Base-by-base conservation (phyloP, 2,888 invertebrate genomes). In the Agrotis puta region DNA sequence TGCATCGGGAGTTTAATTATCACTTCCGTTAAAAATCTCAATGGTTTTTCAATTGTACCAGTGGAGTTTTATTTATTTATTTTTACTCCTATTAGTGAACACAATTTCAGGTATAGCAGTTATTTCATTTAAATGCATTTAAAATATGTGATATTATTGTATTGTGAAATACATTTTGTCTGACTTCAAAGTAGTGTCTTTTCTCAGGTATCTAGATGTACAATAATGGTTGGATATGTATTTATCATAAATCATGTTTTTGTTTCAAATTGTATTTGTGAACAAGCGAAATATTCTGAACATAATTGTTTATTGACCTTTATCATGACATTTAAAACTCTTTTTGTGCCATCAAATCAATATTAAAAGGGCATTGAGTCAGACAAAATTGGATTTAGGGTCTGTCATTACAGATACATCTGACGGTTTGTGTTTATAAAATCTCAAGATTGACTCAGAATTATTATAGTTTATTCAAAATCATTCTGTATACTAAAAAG, bases 91-190 rank as follows among this genome's bases (percentile, higher is more conserved):
- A 89, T 91, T 91, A 90, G 90, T 90, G 90, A 91, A 90, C 87
- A 86, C 86, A 87, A 88, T 81, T 86, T 89, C 88, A 85, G 85
- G 87, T 88, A 88, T 92, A 93, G 92, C 91, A 89, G 90, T 93
- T 91, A 90, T 92, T 94, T 94, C 90, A 89, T 92, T 85, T 91
- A 88, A 92, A 94, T 96, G 95, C 95, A 95, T 96, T 96, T 96
- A 96, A 95, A 93, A 93, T 95, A 95, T 96, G 95, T 96, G 95
- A 96, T 96, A 96, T 95, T 95, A 95, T 95, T 92, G 92, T 95
- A 94, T 94, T 94, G 92, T 93, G 91, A 90, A 93, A 94, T 92
- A 93, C 91, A 93, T 94, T 95, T 95, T 96, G 95, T 96, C 95
- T 96, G 95, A 95, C 95, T 94, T 95, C 90, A 92, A 91, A 92